Evolutionary conservation across 2,888 invertebrate genomes (phyloP).

Genomic region (Agrotis exclamationis): DNA sequence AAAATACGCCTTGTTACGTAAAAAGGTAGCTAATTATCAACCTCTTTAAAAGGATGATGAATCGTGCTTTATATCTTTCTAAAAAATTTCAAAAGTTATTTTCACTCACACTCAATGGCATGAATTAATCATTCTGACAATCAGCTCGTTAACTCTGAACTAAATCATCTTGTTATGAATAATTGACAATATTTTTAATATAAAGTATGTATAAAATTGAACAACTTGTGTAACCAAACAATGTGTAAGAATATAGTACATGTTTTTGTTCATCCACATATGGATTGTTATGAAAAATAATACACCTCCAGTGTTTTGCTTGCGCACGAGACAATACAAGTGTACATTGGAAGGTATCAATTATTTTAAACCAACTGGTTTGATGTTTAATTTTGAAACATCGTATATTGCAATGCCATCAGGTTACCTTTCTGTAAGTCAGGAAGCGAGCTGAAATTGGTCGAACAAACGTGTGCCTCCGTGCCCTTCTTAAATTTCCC

Average conservation of each 20-base stretch:
- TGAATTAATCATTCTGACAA: constrained; percentile 48
- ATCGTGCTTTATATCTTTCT: constrained; percentile 58
- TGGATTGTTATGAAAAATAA: constrained; percentile 47
- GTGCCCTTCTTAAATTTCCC: constrained; percentile 47
- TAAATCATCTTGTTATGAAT: constrained; percentile 12
- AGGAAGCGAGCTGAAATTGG: constrained; percentile 31
- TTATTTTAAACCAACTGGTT: constrained; percentile 54
- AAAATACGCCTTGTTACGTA: constrained; percentile 57
- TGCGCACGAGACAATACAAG: constrained; percentile 39
- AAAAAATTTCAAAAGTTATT: constrained; percentile 60
- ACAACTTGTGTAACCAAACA: constrained; percentile 34
- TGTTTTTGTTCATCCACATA: constrained; percentile 19
- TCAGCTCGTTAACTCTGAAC: constrained; percentile 44
- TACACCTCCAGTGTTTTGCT: constrained; percentile 46
- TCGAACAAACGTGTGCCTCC: constrained; percentile 1
- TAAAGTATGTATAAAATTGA: constrained; percentile 1
- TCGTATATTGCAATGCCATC: constrained; percentile 54
- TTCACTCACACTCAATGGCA: constrained; percentile 53
- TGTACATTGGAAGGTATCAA: constrained; percentile 13
- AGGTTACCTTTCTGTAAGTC: constrained; percentile 40
- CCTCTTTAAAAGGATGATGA: constrained; percentile 52
- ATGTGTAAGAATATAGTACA: constrained; percentile 25
- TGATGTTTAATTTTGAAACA: constrained; percentile 46
- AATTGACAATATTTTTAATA: constrained; percentile 4
- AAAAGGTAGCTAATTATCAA: constrained; percentile 55